A percentile compares a stretch with the other conserved stretches of the same genome.
phyloP scores from a whole-genome alignment of 2,888 invertebrate genomes.

The Onthophagus sagittarius region DNA sequence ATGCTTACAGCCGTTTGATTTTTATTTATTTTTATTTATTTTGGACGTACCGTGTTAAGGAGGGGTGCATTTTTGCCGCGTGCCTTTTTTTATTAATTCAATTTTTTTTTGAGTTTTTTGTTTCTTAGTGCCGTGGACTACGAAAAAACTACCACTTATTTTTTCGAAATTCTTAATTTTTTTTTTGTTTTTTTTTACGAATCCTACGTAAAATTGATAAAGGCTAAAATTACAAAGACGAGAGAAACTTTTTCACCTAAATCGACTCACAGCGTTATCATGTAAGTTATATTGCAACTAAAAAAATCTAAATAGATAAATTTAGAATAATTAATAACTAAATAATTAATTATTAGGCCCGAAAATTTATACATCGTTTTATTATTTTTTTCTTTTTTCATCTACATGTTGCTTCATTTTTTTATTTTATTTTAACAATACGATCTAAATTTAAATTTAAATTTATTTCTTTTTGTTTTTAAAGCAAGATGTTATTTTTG shows the following conservation, averaged over 20 bases:
- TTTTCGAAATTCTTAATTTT: neutral
- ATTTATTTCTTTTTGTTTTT: neutral
- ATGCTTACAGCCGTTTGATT: constrained; percentile 23
- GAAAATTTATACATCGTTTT: no score
- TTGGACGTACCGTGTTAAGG: constrained; percentile 47
- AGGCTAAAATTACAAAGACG: constrained; percentile 31
- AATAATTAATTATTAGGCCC: no score
- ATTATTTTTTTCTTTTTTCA: no score
- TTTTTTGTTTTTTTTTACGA: constrained; percentile 15
- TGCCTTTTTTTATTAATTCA: constrained; percentile 29
- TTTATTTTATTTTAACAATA: no score
- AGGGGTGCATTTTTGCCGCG: constrained; percentile 48
- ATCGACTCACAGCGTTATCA: constrained; percentile 37
- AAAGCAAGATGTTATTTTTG: neutral
- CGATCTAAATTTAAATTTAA: neutral
- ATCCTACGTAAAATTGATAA: constrained; percentile 32
- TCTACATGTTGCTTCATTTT: no score
- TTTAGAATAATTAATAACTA: no score
- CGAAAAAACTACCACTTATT: constrained; percentile 27
- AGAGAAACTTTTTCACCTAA: constrained; percentile 40
- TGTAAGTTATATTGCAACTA: neutral
- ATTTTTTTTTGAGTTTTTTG: constrained; percentile 26
- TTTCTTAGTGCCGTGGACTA: constrained; percentile 45
- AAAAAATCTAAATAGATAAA: no score
- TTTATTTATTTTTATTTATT: neutral